Conservation (phyloP, 2,113 vertebrate genomes). For the Paratilapia polleni region DNA sequence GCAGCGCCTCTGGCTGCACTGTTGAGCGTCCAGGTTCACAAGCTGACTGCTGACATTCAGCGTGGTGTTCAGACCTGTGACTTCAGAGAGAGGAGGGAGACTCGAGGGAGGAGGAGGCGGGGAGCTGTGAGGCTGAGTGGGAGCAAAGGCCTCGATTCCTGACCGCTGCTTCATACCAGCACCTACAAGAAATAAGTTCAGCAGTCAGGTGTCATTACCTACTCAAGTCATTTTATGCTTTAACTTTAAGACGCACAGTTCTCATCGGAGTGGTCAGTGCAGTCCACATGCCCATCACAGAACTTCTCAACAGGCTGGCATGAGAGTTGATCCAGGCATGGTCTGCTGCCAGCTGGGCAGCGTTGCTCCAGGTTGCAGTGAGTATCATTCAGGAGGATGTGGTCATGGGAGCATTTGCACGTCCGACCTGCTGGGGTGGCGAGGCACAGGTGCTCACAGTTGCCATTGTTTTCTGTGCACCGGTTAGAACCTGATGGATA, state of each 20-base stretch:
- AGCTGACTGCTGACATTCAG: slow-evolving; percentile 13
- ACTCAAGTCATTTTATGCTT: neutral
- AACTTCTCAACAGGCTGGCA: slow-evolving; percentile 81
- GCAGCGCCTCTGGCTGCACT: slow-evolving; percentile 79
- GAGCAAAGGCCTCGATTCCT: neutral
- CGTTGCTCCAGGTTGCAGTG: slow-evolving; percentile 58
- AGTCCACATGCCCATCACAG: slow-evolving; percentile 82
- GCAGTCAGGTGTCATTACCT: neutral
- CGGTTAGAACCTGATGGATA: slow-evolving; percentile 79
- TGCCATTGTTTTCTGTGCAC: slow-evolving; percentile 84
- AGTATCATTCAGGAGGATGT: slow-evolving; percentile 58
- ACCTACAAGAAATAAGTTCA: slow-evolving; percentile 48
- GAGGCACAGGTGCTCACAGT: slow-evolving; percentile 89
- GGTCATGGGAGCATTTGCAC: slow-evolving; percentile 82
- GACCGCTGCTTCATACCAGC: neutral
- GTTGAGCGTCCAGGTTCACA: slow-evolving; percentile 64
- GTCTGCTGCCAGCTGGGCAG: slow-evolving; percentile 66
- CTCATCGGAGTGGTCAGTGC: slow-evolving; percentile 86
- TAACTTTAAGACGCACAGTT: slow-evolving; percentile 78
- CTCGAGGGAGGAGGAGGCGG: neutral
- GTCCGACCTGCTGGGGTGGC: slow-evolving; percentile 81
- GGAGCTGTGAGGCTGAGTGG: neutral
- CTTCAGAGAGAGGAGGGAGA: neutral
- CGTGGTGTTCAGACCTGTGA: neutral
- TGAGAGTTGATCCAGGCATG: slow-evolving; percentile 79